Conservation (phyloP, 2,888 invertebrate genomes). For the Sarcophaga carnaria region DNA sequence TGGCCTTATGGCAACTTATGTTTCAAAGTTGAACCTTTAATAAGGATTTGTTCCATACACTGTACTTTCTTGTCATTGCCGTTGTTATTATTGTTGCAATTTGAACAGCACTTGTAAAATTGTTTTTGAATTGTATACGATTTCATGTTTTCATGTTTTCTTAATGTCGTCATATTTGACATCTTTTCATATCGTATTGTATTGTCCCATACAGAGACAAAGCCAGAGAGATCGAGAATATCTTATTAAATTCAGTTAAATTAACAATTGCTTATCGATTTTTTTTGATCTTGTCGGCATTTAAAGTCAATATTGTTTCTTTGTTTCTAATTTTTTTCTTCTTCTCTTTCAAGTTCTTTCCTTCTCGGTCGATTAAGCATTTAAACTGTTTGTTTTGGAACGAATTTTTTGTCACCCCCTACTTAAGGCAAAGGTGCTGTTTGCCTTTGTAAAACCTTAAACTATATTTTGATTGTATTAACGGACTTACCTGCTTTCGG, state of each 20-base stretch:
- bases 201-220: neutral
- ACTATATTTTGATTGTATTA: neutral
- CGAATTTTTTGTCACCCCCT: constrained; percentile 26
- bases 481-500: neutral
- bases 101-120: constrained; percentile 46
- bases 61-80: no score
- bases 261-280: constrained; percentile 45
- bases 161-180: constrained; percentile 61
- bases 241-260: constrained; percentile 50
- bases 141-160: constrained; percentile 55
- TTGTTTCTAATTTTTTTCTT: constrained; percentile 3
- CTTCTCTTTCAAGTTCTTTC: constrained; percentile 25
- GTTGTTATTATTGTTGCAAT: neutral
- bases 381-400: constrained; percentile 5
- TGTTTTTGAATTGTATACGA: neutral
- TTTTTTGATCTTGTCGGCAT: constrained; percentile 60
- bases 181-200: constrained; percentile 47
- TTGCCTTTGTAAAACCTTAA: neutral
- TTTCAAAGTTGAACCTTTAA: neutral
- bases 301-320: neutral
- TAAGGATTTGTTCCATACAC: neutral
- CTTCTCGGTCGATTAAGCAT: constrained; percentile 1
- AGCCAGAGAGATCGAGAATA: neutral
- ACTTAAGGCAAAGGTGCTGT: constrained; percentile 18
- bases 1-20: neutral